These are phyloP conservation scores for Trogon surrucura DNA, from an alignment of 2,113 vertebrate species.

Conservation along the genomic window DNA sequence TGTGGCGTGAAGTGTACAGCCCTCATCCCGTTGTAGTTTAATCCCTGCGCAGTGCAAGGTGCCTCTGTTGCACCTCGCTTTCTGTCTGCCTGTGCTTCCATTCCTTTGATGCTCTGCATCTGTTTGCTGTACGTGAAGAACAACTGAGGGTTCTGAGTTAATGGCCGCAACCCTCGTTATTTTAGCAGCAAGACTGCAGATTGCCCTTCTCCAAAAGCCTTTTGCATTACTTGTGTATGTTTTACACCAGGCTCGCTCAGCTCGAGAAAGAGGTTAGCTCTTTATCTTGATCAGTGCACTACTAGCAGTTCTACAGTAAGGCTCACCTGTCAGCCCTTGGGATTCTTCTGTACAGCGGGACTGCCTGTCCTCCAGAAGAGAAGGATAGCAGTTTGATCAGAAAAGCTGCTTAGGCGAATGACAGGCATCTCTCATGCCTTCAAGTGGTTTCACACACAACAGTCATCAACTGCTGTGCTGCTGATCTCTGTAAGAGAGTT, in stretches of 20 bases:
- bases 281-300: not conserved
- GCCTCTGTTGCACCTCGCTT: not conserved
- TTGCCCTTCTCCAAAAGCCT: not conserved
- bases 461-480: not conserved
- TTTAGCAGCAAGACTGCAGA: not conserved
- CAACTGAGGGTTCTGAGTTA: not conserved
- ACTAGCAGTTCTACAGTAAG: not conserved
- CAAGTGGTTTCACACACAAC: not conserved
- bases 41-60: accelerated
- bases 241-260: not conserved
- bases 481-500: not conserved
- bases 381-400: not conserved
- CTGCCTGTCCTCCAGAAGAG: not conserved
- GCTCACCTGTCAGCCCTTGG: not conserved
- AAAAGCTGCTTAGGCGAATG: slow-evolving; percentile 18
- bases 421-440: not conserved
- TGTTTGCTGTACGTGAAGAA: not conserved
- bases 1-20: not conserved
- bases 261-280: not conserved
- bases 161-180: not conserved
- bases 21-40: not conserved
- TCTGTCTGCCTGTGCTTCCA: not conserved
- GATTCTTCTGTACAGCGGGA: not conserved
- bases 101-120: not conserved
- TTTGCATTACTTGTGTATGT: not conserved